phyloP scores from a whole-genome alignment of 2,797 vertebrate genomes.

The Rhinophrynus dorsalis region DNA sequence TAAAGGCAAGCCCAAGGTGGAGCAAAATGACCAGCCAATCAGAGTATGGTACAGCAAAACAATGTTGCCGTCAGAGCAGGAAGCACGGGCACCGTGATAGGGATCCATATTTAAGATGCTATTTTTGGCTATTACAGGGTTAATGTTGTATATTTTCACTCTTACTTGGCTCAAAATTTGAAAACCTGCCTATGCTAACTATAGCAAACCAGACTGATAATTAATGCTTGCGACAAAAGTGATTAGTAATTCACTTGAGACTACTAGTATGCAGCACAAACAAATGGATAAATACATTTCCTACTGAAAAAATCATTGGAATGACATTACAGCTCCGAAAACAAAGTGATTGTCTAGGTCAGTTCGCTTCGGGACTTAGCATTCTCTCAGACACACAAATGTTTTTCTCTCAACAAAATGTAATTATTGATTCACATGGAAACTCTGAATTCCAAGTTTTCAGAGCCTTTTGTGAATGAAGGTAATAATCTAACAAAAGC shows the following conservation, averaged over 20 bases:
- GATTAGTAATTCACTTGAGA: slow-evolving; percentile 30
- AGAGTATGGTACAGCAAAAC: no score
- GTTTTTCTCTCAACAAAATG: slow-evolving; percentile 25
- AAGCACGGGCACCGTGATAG: no score
- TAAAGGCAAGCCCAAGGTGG: no score
- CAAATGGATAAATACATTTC: slow-evolving; percentile 28
- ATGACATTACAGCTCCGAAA: slow-evolving; percentile 34
- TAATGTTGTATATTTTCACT: background rate
- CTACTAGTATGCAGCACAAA: slow-evolving; percentile 7
- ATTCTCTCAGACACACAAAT: slow-evolving; percentile 13
- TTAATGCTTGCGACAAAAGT: slow-evolving; percentile 33
- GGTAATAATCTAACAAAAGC: slow-evolving; percentile 2
- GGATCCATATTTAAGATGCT: no score
- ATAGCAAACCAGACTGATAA: slow-evolving; percentile 28
- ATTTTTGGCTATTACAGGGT: background rate
- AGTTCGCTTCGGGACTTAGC: slow-evolving; percentile 15
- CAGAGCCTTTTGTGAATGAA: slow-evolving; percentile 5
- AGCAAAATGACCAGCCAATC: no score
- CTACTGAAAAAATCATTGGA: slow-evolving; percentile 37
- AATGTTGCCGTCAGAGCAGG: no score
- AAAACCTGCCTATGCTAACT: slow-evolving; percentile 5
- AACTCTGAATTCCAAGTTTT: slow-evolving; percentile 18
- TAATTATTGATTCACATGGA: slow-evolving; percentile 26
- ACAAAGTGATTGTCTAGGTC: slow-evolving; percentile 37
- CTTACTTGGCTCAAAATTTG: background rate